Evolutionary conservation across 2,888 invertebrate species (phyloP).

Genomic region (Apoda limacodes): DNA sequence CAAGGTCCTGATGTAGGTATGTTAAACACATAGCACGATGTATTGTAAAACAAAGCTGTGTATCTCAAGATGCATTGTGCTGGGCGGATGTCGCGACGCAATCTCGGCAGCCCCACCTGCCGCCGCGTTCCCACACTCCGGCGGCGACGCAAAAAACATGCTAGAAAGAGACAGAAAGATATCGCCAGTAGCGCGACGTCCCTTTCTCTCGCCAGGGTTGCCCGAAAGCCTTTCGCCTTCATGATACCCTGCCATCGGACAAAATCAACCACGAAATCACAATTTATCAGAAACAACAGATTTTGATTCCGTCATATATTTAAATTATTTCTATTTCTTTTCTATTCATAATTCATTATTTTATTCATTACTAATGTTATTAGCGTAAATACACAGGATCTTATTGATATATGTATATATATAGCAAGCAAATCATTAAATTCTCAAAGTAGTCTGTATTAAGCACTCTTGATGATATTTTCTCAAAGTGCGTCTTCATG

Average conservation of each 20-base stretch:
- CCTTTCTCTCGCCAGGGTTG: constrained; percentile 51
- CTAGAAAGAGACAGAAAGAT: constrained; percentile 40
- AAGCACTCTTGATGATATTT: no score
- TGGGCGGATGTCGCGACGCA: constrained; percentile 68
- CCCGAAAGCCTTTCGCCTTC: no score
- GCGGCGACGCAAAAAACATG: constrained; percentile 68
- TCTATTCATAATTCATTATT: constrained; percentile 12
- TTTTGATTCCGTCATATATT: constrained; percentile 22
- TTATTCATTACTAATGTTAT: constrained; percentile 5
- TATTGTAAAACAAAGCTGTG: constrained; percentile 46
- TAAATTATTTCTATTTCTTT: constrained; percentile 22
- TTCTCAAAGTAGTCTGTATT: no score
- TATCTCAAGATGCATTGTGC: constrained; percentile 60
- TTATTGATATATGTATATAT: constrained; percentile 1
- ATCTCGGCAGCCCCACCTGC: constrained; percentile 69
- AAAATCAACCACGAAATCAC: constrained; percentile 39
- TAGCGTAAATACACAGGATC: constrained; percentile 7
- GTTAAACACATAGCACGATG: constrained; percentile 48
- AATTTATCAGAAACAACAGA: constrained; percentile 50
- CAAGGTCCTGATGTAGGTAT: constrained; percentile 44
- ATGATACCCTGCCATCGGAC: neutral
- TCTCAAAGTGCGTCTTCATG: no score
- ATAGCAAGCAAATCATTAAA: neutral
- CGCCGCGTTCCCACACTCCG: constrained; percentile 68
- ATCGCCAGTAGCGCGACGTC: constrained; percentile 39